Percentiles rank a stretch among this genome's conserved stretches.
These are phyloP conservation scores for Spinus olivaceus DNA, from an alignment of 2,797 vertebrate genomes.

Conservation along the genomic window DNA sequence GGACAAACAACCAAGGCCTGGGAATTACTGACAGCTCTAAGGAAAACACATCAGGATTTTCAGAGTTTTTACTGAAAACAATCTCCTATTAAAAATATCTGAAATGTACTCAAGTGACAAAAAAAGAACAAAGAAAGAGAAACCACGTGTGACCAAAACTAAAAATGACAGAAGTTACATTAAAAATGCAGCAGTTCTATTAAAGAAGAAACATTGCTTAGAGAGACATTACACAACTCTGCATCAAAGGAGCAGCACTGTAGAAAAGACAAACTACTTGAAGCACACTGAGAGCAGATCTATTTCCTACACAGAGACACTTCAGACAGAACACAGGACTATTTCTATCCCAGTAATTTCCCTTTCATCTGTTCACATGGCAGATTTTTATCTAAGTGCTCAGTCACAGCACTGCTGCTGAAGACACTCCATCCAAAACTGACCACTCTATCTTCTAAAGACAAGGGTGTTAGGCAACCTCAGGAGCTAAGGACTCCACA, in stretches of 20 bases:
- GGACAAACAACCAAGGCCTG: neutral
- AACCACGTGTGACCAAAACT: neutral
- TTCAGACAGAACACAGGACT: constrained; percentile 6
- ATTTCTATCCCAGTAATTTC: neutral
- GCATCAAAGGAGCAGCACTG: neutral
- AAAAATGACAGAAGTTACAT: constrained; percentile 22
- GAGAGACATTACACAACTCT: constrained; percentile 3
- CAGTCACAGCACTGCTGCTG: constrained; percentile 6
- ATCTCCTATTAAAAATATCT: constrained; percentile 1
- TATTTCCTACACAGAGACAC: neutral
- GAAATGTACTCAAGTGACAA: constrained; percentile 36
- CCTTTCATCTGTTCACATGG: neutral
- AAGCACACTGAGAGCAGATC: neutral
- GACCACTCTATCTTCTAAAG: neutral
- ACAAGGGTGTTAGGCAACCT: constrained; percentile 58
- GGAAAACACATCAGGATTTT: neutral
- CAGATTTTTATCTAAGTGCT: constrained; percentile 4
- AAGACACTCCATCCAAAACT: neutral
- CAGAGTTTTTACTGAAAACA: neutral
- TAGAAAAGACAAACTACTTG: constrained; percentile 7
- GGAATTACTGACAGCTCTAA: neutral
- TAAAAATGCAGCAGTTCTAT: neutral
- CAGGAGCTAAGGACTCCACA: constrained; percentile 53
- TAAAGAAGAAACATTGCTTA: constrained; percentile 23
- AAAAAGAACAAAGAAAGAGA: constrained; percentile 18